Evolutionary conservation across 2,888 invertebrate species (phyloP), one percentile per base, ranked within the genome.

Genomic region (Hecatera dysodea): DNA sequence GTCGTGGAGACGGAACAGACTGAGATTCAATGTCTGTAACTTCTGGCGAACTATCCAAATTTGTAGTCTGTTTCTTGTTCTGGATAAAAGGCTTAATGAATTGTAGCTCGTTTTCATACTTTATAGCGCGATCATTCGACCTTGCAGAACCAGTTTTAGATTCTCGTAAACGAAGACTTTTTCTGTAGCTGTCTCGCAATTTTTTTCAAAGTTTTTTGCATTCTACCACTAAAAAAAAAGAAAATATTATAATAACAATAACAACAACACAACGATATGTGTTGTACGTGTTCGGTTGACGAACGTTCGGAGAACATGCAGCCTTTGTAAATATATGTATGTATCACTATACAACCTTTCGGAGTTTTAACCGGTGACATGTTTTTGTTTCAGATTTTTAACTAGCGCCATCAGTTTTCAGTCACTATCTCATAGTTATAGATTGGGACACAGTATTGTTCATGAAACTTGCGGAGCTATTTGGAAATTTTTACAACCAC

Each of bases 391-490:
- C 77, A 78, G 74, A 57, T 78, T 74, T 67, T 46, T 78, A 48
- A 73, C 70, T 57, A 77, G 73, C 19, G 77, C 64, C 17, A 73
- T 64, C 39, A 77, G 77, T 48, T 78, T 71, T 52, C 57, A 78
- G 59, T 48, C 73, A 52, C 52, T 73, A 59, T 60, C 64, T 67
- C 66, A 62, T 9, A 65, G 33, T 46, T 80, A 74, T 67, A 73
- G 63, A 29, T 52, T 80, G 64, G 79, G 79, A 60, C 71, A 73
- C 52, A 76, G 71, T 64, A 80, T 80, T 59, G 67, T 80, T 36
- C 76, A 80, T 56, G 76, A 79, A 75, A 61, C 56, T 56, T 73
- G 75, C 42, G 56, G 62, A 15, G 75, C 64, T 44, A 71, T 76
- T 39, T 76, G 79, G 76, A 79, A 76, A 59, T 46, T 48, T 66